Evolutionary conservation across 2,888 invertebrate genomes (phyloP).

Genomic region (Autographa pulchrina): DNA sequence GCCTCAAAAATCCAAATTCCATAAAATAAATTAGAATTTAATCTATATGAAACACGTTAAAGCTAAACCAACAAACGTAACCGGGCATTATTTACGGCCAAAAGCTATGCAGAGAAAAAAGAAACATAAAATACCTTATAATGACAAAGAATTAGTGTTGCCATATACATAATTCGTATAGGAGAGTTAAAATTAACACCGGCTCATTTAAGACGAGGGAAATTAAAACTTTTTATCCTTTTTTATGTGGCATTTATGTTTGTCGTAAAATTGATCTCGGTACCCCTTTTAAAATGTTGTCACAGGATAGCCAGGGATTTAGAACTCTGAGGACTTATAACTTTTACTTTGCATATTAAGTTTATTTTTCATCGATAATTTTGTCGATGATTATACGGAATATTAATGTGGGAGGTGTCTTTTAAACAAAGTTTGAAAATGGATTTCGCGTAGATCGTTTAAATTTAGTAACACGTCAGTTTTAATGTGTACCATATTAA

Average conservation of each 20-base stretch:
- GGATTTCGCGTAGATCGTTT: constrained; percentile 16
- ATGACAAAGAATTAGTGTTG: constrained; percentile 84
- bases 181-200: constrained; percentile 86
- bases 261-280: constrained; percentile 80
- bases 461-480: constrained; percentile 7
- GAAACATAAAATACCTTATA: constrained; percentile 78
- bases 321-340: constrained; percentile 60
- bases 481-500: not conserved
- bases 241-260: constrained; percentile 88
- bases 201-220: constrained; percentile 83
- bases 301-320: constrained; percentile 68
- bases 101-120: constrained; percentile 71
- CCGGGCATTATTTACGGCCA: constrained; percentile 80
- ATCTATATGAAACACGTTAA: constrained; percentile 82
- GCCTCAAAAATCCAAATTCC: constrained; percentile 63
- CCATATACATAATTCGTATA: constrained; percentile 68
- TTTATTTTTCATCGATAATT: constrained; percentile 27
- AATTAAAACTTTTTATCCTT: constrained; percentile 87
- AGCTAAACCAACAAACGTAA: constrained; percentile 86
- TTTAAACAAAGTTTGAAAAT: constrained; percentile 15
- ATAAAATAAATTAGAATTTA: constrained; percentile 81
- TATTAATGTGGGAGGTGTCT: constrained; percentile 20
- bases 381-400: constrained; percentile 30
- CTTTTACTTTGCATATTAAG: constrained; percentile 57
- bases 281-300: constrained; percentile 81